Base-by-base conservation (phyloP, 2,888 invertebrate genomes). In the Chamaedrilus cognettii region DNA sequence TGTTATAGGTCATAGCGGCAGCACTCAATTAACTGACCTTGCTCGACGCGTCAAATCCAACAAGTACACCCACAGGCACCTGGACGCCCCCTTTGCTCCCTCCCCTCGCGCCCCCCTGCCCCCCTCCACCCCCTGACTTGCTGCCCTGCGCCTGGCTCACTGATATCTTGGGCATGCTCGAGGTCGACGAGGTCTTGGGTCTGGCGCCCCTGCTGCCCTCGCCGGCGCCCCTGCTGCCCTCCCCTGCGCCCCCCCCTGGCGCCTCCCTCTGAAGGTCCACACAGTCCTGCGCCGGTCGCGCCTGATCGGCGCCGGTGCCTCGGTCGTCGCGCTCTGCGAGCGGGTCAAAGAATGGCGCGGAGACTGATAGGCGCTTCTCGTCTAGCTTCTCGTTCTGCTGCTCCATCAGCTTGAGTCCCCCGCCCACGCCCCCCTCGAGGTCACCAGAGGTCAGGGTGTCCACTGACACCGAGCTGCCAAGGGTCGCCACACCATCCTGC, bases 381-480 rank as follows among this genome's bases (percentile, higher is more conserved):
- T 79, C 76, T 4, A 82, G 74, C 31, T 76, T 77, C 23, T 77
- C 70, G 64, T 77, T 79, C 65, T 81, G 80, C 70, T 80, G 80
- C 66, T 81, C 79, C 1, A 76, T 74, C 5, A 79, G 65, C 49
- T 75, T 78, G 23, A 78, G 64, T n/a, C 74, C 73, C 2, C 64
- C 68, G 0, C 68, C 70, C 32, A 71, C 65, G 19, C 73, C 72
- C 35, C 49, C 59, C n/a, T n/a, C n/a, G n/a, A n/a, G n/a, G n/a
- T n/a, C n/a, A n/a, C n/a, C n/a, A n/a, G n/a, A n/a, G 1, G 72
- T 57, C 11, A 70, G 32, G 1, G 69, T 64, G 35, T 72, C 72
- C 15, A 67, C 66, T 2, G 62, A 62, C 11, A 62, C 62, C 2
- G 62, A 62, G 52, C 62, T 62, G 0, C 52, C 62, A 50, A 62